Base-by-base conservation (phyloP, 2,797 vertebrate genomes). In the Tinamus major region DNA sequence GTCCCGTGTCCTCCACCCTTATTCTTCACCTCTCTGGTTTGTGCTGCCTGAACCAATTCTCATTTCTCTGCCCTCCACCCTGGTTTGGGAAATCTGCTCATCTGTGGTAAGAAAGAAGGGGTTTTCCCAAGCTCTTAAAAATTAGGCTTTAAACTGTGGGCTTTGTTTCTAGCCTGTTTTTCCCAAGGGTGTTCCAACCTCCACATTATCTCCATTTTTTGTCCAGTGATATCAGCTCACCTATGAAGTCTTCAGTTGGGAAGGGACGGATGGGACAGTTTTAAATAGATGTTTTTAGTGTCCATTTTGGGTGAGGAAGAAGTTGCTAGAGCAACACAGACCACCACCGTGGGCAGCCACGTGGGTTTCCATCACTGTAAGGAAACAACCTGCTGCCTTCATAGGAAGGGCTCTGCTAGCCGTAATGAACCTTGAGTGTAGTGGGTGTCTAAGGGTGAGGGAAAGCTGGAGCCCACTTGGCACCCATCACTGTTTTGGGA, bases 221-320 rank as follows among this genome's bases (percentile, higher is more conserved):
- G 3, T 7, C 26, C n/a, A 58, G 4, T 14, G 3, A 2, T 58
- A 77, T 71, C 53, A 55, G 5, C 18, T 55, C 29, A 7, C 26
- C 48, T 3, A 0, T 4, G 2, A 5, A 33, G 26, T 15, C 27
- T 75, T 76, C 63, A 55, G 26, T 0, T 11, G 1, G 13, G 19
- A 21, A 23, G 65, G 27, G 29, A 21, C 42, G 24, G 27, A 51
- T 23, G 1, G 29, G 55, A 24, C 0, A 0, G 2, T 51, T 69
- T 65, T 13, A 55, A 5, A 0, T 21, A 17, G 49, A 9, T 6
- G 8, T 15, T 12, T 37, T 67, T 3, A 58, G 44, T 33, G 19
- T 39, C 20, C 44, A 27, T 26, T 79, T 56, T 74, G 20, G 20
- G 14, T 35, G 4, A 21, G 10, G 58, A 83, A 85, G 79, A 59